Percentiles rank a stretch among this genome's conserved stretches.
Conservation (phyloP, 2,113 vertebrate genomes). For the Vulpes ferrilata region DNA sequence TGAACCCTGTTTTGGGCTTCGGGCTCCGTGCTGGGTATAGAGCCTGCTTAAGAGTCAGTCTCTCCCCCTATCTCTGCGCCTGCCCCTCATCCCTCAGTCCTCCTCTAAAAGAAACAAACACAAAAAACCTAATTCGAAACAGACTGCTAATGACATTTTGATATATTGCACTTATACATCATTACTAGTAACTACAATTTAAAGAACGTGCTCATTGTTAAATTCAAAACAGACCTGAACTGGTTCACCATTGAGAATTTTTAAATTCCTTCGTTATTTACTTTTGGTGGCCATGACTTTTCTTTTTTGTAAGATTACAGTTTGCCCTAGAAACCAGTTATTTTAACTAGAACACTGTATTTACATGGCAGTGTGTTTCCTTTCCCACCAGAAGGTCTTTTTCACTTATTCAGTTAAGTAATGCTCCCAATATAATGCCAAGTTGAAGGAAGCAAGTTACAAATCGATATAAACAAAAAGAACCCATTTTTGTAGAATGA, state of each 20-base stretch:
- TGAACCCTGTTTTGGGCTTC: too few species aligned
- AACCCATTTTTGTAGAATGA: constrained; percentile 33
- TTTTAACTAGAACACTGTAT: constrained; percentile 38
- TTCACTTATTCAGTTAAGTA: not conserved
- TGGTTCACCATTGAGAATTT: constrained; percentile 13
- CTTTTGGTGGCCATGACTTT: not conserved
- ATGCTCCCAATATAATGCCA: not conserved
- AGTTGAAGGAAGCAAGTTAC: constrained; percentile 46
- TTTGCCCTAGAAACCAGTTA: constrained; percentile 49
- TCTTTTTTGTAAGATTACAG: constrained; percentile 5
- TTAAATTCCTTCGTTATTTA: constrained; percentile 44
- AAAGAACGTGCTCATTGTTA: constrained; percentile 41
- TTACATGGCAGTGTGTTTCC: not conserved
- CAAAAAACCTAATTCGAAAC: not conserved
- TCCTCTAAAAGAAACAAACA: not conserved
- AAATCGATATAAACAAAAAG: not conserved
- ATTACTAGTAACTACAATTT: constrained; percentile 40
- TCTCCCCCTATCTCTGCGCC: not conserved
- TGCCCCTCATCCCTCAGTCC: not conserved
- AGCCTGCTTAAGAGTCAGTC: not conserved
- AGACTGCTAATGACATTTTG: constrained; percentile 25
- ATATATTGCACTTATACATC: not conserved
- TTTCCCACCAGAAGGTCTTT: constrained; percentile 41
- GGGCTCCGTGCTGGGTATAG: not conserved
- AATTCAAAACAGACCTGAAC: constrained; percentile 56